Conservation (phyloP, 2,888 invertebrate species). For the Rhodophaea formosa region DNA sequence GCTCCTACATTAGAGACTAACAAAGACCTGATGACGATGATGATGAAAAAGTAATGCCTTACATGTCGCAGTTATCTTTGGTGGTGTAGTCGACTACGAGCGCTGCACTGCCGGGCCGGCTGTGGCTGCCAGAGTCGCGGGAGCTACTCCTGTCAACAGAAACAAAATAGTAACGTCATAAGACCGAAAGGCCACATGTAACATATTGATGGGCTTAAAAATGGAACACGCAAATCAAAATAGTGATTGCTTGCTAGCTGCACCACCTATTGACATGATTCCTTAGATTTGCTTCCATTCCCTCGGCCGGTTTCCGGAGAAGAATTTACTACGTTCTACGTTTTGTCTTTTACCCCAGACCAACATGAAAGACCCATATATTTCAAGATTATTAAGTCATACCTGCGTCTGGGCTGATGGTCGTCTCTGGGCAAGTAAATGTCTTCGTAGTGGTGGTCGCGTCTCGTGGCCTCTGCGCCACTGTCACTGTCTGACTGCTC, state of each 20-base stretch:
- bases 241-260: too few relatives aligned
- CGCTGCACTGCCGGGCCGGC: constrained; percentile 84
- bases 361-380: too few relatives aligned
- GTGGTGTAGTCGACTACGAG: constrained; percentile 64
- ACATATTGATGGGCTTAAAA: too few relatives aligned
- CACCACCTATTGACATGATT: too few relatives aligned
- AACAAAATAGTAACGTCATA: not conserved
- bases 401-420: constrained; percentile 61
- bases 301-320: too few relatives aligned
- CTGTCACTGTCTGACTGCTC: constrained; percentile 73
- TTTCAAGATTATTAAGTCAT: not conserved
- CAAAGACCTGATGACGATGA: too few relatives aligned
- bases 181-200: too few relatives aligned
- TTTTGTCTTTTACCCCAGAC: too few relatives aligned
- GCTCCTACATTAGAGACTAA: too few relatives aligned
- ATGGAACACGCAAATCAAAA: too few relatives aligned
- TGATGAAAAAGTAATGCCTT: constrained; percentile 28
- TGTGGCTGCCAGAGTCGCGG: constrained; percentile 87
- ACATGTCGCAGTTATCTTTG: constrained; percentile 68
- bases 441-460: constrained; percentile 89
- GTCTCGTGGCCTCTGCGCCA: constrained; percentile 64
- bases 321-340: too few relatives aligned
- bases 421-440: constrained; percentile 87
- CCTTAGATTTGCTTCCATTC: too few relatives aligned
- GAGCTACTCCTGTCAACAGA: constrained; percentile 72